Base-by-base conservation (phyloP, 30 jellyfish, hydroid and myxozoan genomes). In the Hydractinia echinata region DNA sequence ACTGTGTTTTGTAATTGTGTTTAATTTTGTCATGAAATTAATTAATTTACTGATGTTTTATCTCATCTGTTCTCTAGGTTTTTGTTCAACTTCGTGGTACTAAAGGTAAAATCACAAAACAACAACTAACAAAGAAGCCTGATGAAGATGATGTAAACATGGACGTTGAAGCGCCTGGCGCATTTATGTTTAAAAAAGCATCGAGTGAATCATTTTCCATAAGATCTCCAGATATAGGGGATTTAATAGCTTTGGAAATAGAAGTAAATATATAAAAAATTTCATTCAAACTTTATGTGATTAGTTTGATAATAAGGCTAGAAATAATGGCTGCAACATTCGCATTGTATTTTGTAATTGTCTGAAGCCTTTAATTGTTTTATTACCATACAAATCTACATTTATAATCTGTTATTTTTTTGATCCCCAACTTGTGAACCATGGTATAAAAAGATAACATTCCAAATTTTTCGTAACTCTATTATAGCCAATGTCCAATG, bases 11-110 rank as follows among this genome's bases (percentile, higher is more conserved):
- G 44, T 30, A 0, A 30, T 30, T 30, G 44, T 30, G 44, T 30
- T 6, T 64, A 13, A n/a, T 64, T 64, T 7, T 51, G 1, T 64
- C 39, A 44, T 64, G 1, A 64, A 58, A 58, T 13, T 16, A 58
- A 58, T 11, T 11, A 13, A 58, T 58, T 58, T 16, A 58, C 69
- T 58, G 19, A 13, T 64, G 74, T 64, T 64, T 51, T 6, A 13
- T 51, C 18, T 30, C 44, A 64, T 64, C 10, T 74, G 51, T 1
- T 44, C 56, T 87, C 9, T 54, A 92, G 98, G 96, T 92, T 2
- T 92, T 82, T 79, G 78, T 86, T 20, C 95, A 83, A 66, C 52
- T 92, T 52, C 62, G 98, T 53, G 98, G 98, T 11, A 79, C 95
- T 15, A 84, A 82, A 73, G 98, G 98, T 10, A 86, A 87, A 67